Evolutionary conservation across 1,140 invertebrate species (phyloP).

Genomic region (Cotesia chilonis): DNA sequence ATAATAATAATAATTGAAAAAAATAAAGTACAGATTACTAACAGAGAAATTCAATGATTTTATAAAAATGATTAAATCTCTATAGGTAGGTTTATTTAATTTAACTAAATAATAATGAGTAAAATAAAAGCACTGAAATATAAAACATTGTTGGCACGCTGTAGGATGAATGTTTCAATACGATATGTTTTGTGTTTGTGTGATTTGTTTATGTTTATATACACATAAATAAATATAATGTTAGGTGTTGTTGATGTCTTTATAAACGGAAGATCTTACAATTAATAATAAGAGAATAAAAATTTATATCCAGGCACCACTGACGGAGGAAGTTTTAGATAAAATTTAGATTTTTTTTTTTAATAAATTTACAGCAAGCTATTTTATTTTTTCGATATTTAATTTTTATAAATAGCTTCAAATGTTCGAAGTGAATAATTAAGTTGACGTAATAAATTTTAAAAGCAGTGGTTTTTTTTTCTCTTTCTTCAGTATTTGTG

Average conservation of each 20-base stretch:
- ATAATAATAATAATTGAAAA: conserved; percentile 10
- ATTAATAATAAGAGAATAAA: conserved; percentile 35
- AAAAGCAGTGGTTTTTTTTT: conserved; percentile 34
- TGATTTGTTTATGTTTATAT: conserved; percentile 12
- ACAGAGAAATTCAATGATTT: too few relatives aligned
- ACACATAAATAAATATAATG: conserved; percentile 28
- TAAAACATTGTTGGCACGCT: conserved; percentile 62
- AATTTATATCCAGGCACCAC: conserved; percentile 32
- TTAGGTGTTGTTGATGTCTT: conserved; percentile 17
- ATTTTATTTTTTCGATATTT: conserved; percentile 21
- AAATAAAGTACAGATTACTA: not conserved
- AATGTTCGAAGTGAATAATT: conserved; percentile 34
- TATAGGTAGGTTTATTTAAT: too few relatives aligned
- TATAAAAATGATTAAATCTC: too few relatives aligned
- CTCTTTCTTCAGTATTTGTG: conserved; percentile 37
- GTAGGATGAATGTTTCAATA: conserved; percentile 53
- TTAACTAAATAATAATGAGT: conserved; percentile 10
- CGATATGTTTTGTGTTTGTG: conserved; percentile 32
- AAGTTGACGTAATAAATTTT: conserved; percentile 3
- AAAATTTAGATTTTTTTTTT: conserved; percentile 18
- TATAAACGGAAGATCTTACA: conserved; percentile 51
- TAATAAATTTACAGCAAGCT: not conserved
- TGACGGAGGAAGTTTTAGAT: conserved; percentile 33
- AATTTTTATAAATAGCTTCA: conserved; percentile 26
- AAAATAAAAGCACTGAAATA: not conserved